Evolutionary conservation across 2,113 vertebrate genomes (phyloP), one percentile per base, ranked within the genome.

Genomic region (Cnemophilus loriae): DNA sequence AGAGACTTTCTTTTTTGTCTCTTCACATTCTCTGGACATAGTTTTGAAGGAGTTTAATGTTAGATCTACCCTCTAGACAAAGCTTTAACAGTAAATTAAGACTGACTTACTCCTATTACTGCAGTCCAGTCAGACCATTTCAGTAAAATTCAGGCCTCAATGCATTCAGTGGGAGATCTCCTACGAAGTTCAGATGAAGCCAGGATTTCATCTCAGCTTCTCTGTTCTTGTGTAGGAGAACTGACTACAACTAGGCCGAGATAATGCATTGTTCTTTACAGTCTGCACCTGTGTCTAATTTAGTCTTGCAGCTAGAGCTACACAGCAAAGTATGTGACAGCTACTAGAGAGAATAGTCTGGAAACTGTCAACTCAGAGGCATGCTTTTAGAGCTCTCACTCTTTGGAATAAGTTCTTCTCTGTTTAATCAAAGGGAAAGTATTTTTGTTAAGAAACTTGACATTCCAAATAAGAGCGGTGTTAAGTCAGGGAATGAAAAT

Each of bases 281-380:
- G 42, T 41, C 65, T 93, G 87, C 88, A 95, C 95, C 95, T 96
- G 93, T 41, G 80, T 17, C 93, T 95, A 90, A 95, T 94, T 86
- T 90, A 92, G 83, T 86, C 85, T 68, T 96, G 64, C 77, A 89
- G 85, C 83, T 74, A 96, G 9, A 92, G 60, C 73, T 94, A 67
- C 76, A 63, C 37, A 81, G 76, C 56, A 33, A 90, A 93, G 64
- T 39, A 87, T 79, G n/a, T 96, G 93, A 92, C 90, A 93, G 82
- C 83, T 78, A 90, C 83, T 71, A 75, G 47, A 88, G 76, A 78
- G 92, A 96, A 96, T 12, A 93, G 90, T 90, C 88, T 94, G 95
- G 95, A 94, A 92, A 73, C 79, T 88, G 79, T 93, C 93, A 96
- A 13, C 59, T 90, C 56, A 33, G 13, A 90, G 79, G 74, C 60